These are phyloP conservation scores for Neodon shergylaensis DNA, from an alignment of 2,113 vertebrate species.

Conservation along the genomic window DNA sequence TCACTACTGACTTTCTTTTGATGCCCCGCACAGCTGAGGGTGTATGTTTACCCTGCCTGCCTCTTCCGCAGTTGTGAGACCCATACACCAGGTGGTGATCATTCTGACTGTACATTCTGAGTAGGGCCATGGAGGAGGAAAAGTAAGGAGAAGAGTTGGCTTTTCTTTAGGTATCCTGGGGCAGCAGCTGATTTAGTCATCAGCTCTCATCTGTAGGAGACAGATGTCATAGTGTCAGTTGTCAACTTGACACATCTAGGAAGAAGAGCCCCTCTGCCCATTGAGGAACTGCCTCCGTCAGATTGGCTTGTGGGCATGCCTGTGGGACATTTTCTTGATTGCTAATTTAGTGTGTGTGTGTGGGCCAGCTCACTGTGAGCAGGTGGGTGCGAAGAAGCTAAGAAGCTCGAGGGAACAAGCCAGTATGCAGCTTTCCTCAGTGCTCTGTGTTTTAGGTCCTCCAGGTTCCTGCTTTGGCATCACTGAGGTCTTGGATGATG, in stretches of 20 bases:
- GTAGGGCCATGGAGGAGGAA: neutral
- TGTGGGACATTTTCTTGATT: neutral
- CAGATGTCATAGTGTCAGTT: neutral
- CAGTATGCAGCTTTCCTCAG: neutral
- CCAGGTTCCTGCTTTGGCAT: neutral
- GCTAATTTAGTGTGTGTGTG: no score
- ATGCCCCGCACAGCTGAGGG: neutral
- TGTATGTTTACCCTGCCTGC: neutral
- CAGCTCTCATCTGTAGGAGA: neutral
- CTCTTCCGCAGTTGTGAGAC: constrained; percentile 43
- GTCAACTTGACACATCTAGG: neutral
- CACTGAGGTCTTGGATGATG: neutral
- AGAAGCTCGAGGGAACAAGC: neutral
- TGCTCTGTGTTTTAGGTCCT: neutral
- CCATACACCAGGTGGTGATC: constrained; percentile 67
- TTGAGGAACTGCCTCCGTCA: neutral
- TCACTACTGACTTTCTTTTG: neutral
- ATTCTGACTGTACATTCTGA: neutral
- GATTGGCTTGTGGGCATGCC: neutral
- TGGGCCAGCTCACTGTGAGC: neutral
- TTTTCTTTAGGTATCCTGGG: neutral
- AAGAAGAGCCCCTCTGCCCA: neutral
- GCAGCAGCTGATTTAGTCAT: neutral
- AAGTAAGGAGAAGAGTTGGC: neutral
- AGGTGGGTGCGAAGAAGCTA: neutral